Evolutionary conservation across 2,797 vertebrate species (phyloP), one percentile per base, ranked within the genome.

Genomic region (Stomatorhinus walkeri): DNA sequence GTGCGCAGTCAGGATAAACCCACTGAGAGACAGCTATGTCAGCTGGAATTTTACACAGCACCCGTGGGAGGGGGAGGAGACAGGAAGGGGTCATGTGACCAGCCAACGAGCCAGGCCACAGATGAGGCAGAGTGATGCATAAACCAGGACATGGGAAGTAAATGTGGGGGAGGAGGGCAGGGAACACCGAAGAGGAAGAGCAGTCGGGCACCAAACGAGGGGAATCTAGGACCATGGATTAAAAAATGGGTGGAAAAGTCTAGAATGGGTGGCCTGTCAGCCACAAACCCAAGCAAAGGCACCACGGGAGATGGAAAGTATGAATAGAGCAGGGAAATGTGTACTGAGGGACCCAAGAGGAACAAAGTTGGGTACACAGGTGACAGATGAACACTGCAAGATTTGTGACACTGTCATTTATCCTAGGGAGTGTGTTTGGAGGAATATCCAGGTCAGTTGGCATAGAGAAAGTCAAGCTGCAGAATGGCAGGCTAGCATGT

Each of bases 401-500:
- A 54, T 40, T 22, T 19, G 32, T 40, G 40, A 40, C 32, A 81
- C 40, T 81, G 59, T 61, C 59, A 61, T 24, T 61, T 61, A 64
- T 64, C 9, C 22, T 2, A 64, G 61, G 68, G 68, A 76, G 68
- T 2, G 14, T 1, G 14, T 76, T 16, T 36, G 12, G 68, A 76
- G 68, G 16, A 76, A 36, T 14, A 7, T 36, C 68, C n/a, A 32
- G 10, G 32, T 76, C 68, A 76, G 12, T 12, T 76, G 32, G 12
- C 3, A 7, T 96, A 94, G 93, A 95, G 93, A 94, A 95, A 95
- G 94, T 93, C 94, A 96, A 97, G 97, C 96, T 95, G 94, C 91
- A 95, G 92, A 93, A 93, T 16, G 24, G 9, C 22, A 54, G 28
- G 28, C 9, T 14, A 36, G 24, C n/a, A 2, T n/a, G 8, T 59